Evolutionary conservation across 2,113 vertebrate species (phyloP).

Genomic region (Sporophila hypoxantha): DNA sequence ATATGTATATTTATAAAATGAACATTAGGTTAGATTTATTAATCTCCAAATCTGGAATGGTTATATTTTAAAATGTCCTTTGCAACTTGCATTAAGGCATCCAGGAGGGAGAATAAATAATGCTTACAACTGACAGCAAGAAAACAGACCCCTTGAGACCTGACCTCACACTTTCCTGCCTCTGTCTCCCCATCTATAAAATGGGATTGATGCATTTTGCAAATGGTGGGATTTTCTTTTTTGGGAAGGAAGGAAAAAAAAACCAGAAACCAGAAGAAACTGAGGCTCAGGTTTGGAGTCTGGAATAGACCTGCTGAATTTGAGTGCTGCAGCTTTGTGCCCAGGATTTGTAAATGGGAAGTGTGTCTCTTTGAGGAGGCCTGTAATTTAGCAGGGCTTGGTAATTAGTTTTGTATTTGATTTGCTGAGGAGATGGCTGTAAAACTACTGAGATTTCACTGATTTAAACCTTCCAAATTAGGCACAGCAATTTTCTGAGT

Average conservation of each 20-base stretch:
- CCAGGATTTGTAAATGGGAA: neutral
- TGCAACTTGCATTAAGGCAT: neutral
- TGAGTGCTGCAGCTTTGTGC: neutral
- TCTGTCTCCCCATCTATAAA: neutral
- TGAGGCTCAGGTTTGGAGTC: neutral
- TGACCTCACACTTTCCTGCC: neutral
- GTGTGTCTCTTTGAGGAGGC: neutral
- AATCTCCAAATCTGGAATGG: neutral
- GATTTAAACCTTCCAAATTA: neutral
- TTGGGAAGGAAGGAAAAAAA: neutral
- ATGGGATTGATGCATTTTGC: neutral
- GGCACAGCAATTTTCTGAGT: neutral
- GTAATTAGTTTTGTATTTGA: neutral
- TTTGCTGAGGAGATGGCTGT: neutral
- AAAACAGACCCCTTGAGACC: neutral
- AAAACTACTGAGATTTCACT: neutral
- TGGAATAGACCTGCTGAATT: neutral
- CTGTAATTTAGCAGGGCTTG: conserved; percentile 5
- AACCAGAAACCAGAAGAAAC: neutral
- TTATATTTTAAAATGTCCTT: conserved; percentile 11
- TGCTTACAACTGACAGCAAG: neutral
- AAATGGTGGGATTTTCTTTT: neutral
- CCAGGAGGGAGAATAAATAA: neutral
- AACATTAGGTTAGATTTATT: conserved; percentile 22
- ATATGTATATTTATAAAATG: neutral